phyloP scores from a whole-genome alignment of 2,888 invertebrate genomes.

The Zygogramma bicolorata region DNA sequence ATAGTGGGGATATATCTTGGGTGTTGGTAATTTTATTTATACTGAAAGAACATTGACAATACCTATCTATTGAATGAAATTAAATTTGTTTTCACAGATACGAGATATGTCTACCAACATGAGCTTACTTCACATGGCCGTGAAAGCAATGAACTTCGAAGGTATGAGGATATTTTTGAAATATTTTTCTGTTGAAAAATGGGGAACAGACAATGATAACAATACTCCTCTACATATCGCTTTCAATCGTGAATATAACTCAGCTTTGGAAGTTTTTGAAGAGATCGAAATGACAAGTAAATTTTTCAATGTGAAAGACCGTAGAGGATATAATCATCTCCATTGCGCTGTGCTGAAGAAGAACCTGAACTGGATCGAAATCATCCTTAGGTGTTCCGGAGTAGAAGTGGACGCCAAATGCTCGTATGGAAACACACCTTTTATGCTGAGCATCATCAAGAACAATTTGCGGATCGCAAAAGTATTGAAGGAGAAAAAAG shows the following conservation, averaged over 20 bases:
- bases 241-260: slow-evolving; percentile 5
- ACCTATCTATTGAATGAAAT: too few species aligned
- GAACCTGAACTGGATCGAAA: slow-evolving; percentile 2
- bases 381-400: slow-evolving; percentile 1
- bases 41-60: too few species aligned
- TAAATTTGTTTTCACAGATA: slow-evolving; percentile 16
- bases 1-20: too few species aligned
- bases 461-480: slow-evolving; percentile 9
- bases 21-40: too few species aligned
- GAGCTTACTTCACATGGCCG: slow-evolving; percentile 32
- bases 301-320: slow-evolving; percentile 7
- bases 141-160: background rate
- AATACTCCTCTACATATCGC: slow-evolving; percentile 27
- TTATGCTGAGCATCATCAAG: slow-evolving; percentile 22
- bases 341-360: background rate
- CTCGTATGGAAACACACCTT: slow-evolving; percentile 17
- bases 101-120: slow-evolving; percentile 12
- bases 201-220: slow-evolving; percentile 21
- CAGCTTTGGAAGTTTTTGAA: background rate
- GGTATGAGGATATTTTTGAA: slow-evolving; percentile 6
- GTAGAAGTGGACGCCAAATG: slow-evolving; percentile 14
- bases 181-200: background rate
- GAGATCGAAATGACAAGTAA: background rate
- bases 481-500: slow-evolving; percentile 4
- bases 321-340: background rate